Conservation (phyloP, 2,888 invertebrate species). For the Cremastinae sp. region DNA sequence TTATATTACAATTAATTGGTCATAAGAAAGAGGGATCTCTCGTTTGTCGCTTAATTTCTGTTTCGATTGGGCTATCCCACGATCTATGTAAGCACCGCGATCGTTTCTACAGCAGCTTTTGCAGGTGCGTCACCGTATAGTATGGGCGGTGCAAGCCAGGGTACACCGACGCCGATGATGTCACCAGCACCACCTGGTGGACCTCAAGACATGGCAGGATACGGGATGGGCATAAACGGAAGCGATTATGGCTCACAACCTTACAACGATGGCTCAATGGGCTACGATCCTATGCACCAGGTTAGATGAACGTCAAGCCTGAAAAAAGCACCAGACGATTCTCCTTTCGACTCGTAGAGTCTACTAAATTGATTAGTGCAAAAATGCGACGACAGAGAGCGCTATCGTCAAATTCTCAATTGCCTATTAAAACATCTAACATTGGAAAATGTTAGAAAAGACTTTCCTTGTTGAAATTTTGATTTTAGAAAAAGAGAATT, state of each 20-base stretch:
- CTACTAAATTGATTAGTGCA: too few relatives aligned
- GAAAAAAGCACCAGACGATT: not conserved
- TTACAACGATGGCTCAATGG: slow-evolving; percentile 93
- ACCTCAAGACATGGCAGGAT: slow-evolving; percentile 94
- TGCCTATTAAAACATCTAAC: too few relatives aligned
- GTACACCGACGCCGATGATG: slow-evolving; percentile 97
- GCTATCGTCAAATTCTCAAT: not conserved
- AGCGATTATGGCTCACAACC: slow-evolving; percentile 92
- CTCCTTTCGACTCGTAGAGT: slow-evolving; percentile 15
- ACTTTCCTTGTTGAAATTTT: too few relatives aligned
- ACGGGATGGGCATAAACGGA: slow-evolving; percentile 94
- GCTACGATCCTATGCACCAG: slow-evolving; percentile 96
- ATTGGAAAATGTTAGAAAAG: too few relatives aligned
- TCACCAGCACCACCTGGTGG: slow-evolving; percentile 91
- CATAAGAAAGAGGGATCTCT: not conserved
- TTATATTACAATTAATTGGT: too few relatives aligned
- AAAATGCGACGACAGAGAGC: too few relatives aligned
- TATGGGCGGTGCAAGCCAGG: slow-evolving; percentile 91
- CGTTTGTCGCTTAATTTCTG: not conserved
- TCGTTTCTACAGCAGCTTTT: slow-evolving; percentile 81
- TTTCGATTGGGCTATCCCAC: slow-evolving; percentile 69
- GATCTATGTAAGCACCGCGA: slow-evolving; percentile 79
- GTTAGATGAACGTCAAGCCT: slow-evolving; percentile 78
- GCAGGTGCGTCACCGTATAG: slow-evolving; percentile 92
- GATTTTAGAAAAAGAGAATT: too few relatives aligned